These are phyloP conservation scores for Synergus umbraculus DNA, from an alignment of 2,888 invertebrate genomes.

Conservation along the genomic window DNA sequence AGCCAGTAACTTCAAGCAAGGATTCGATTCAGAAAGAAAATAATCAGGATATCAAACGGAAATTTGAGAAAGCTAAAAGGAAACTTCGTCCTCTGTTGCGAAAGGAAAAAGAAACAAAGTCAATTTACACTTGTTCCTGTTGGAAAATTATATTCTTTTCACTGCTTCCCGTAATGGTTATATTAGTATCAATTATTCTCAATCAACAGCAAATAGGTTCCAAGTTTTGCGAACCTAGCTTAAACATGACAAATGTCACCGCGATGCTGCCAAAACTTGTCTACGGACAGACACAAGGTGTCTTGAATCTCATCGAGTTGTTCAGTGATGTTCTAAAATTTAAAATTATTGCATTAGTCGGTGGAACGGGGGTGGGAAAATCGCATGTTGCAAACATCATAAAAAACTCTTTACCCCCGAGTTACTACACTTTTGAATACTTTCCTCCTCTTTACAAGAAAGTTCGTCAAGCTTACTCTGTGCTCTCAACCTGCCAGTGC, in stretches of 20 bases:
- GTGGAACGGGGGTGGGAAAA: slow-evolving; percentile 74
- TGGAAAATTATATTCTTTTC: slow-evolving; percentile 49
- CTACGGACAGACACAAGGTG: slow-evolving; percentile 66
- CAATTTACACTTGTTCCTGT: slow-evolving; percentile 17
- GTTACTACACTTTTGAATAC: slow-evolving; percentile 57
- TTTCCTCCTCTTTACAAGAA: slow-evolving; percentile 57
- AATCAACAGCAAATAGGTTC: slow-evolving; percentile 48
- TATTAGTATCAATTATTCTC: slow-evolving; percentile 44
- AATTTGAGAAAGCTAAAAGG: neutral
- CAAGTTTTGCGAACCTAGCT: slow-evolving; percentile 53
- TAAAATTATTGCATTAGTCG: slow-evolving; percentile 64
- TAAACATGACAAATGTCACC: slow-evolving; percentile 59
- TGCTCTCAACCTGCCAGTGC: slow-evolving; percentile 61
- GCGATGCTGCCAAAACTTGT: slow-evolving; percentile 60
- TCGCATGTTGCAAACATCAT: slow-evolving; percentile 69
- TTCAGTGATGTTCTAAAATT: slow-evolving; percentile 55
- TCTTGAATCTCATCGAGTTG: slow-evolving; percentile 54
- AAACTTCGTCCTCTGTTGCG: slow-evolving; percentile 10
- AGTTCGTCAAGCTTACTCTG: slow-evolving; percentile 49
- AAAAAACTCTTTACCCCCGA: slow-evolving; percentile 58
- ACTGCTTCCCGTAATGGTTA: slow-evolving; percentile 46
- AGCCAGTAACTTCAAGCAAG: neutral
- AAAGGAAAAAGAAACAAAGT: neutral
- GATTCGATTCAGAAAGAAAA: neutral
- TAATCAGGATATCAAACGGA: neutral